Evolutionary conservation across 2,113 vertebrate species (phyloP), one percentile per base, ranked within the genome.

Genomic region (Gymnarchus niloticus): DNA sequence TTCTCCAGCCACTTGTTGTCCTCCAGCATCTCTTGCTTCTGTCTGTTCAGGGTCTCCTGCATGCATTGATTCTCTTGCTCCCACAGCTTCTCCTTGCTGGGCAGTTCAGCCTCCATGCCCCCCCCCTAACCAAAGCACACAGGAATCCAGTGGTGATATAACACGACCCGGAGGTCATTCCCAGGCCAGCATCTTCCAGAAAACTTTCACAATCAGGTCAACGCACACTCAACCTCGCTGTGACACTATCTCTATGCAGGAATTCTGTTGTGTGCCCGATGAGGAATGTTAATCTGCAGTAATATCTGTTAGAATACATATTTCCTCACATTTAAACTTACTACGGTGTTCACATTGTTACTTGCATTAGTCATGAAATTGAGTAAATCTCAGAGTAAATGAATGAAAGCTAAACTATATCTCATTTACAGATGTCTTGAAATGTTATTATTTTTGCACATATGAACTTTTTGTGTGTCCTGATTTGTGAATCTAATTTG

Each of bases 1-100:
- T 96, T 92, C 86, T 94, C 88, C 89, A 99, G 95, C 98, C 98
- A 99, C 89, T 95, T 95, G 46, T 95, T 93, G 48, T 99, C 98
- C 84, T 96, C 96, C 83, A 84, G 89, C 98, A 99, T 99, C 91
- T 99, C 91, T 87, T 91, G 90, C 88, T 98, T 97, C 91, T 99
- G 97, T 56, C 86, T 91, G 33, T 94, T 95, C 61, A 99, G 89
- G 3, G 95, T 94, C 86, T 96, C 94, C 51, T 92, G 90, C 93
- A 97, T 94, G 73, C 93, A 92, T 0, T 90, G 78, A 52, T 94
- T 91, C 88, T 99, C 97, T 0, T 87, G 89, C 91, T 98, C 95
- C 97, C 96, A 97, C 17, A 96, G 91, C 23, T 92, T 93, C 93
- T 97, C 96, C 73, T 89, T 92, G 90, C 95, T 97, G 89, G 92